Evolutionary conservation across 2,113 vertebrate species (phyloP), one percentile per base, ranked within the genome.

Genomic region (Notarius lentiginosus): DNA sequence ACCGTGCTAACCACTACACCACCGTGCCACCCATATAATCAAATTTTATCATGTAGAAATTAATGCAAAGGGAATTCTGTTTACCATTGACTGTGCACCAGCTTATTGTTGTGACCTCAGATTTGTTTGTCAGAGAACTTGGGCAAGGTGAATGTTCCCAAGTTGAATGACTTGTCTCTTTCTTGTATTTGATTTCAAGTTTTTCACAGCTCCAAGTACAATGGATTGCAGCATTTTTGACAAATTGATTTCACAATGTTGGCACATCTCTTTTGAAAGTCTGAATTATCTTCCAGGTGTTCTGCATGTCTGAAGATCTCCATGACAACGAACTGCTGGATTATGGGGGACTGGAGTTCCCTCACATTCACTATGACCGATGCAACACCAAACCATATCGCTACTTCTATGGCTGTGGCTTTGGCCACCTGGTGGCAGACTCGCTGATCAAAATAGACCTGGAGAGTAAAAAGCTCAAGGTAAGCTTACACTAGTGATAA

Each of bases 391-490:
- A 91, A 73, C 96, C 95, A 0, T 99, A 99, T 84, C 93, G 92
- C 9, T 99, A 95, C 89, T 96, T 98, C 92, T 99, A 98, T 0
- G 97, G 96, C 18, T 99, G 97, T 22, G 97, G 98, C 10, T 97
- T 98, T 89, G 92, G 91, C 82, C 96, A 99, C 86, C 17, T 99
- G 89, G 90, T 99, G 53, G 97, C 96, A 80, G 94, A 98, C 92
- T 98, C 97, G 11, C 91, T 99, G 87, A 92, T 99, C 85, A 99
- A 99, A 92, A 93, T 97, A 56, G 96, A 99, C 82, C 92, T 97
- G 83, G 92, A 95, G n/a, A 96, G 95, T 89, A 99, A 98, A 92
- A 92, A 93, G 1, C 83, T 97, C 10, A 98, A 93, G 96, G 98
- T 98, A 83, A 70, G 89, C 22, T 41, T 14, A 79, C 75, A 49